Evolutionary conservation across 2,888 invertebrate species (phyloP), one percentile per base, ranked within the genome.

Genomic region (Macrostomum cliftonense): DNA sequence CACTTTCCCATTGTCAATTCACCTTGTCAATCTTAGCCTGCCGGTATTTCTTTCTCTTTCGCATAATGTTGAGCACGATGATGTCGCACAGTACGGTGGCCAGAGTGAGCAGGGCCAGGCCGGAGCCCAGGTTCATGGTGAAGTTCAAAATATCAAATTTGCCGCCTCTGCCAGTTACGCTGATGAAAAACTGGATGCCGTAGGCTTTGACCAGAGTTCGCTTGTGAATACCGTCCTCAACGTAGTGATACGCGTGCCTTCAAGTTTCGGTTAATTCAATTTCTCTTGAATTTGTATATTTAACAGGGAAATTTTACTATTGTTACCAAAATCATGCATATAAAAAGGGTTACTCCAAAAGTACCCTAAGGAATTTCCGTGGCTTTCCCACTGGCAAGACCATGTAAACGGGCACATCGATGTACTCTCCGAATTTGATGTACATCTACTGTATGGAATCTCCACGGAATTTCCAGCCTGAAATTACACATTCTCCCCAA

Each of bases 171-270:
- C 52, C 53, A 1, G 38, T 44, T 4, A 51, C 51, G 12, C 50
- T 52, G 12, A 51, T 51, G 39, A 51, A 51, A 64, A 49, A 49
- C 44, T 66, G 65, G 56, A 37, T 61, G 39, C 55, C 55, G 42
- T 56, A 56, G 2, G 55, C 54, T 39, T 49, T 50, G 7, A 51
- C 46, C 14, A 52, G 38, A 4, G 39, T 52, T 20, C 51, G 42
- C 21, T 53, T 52, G n/a, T 43, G 16, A 13, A 45, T 20, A 2
- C 39, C 21, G 37, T 52, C 45, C 45, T 53, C 52, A 7, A 21
- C 16, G 37, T 52, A 51, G 16, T 51, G 51, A 13, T 51, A 36
- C 11, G 53, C 37, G 20, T 49, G 47, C 36, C 49, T 28, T 4
- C 4, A 28, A 28, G 28, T 4, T 28, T 28, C 5, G 28, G 5